Evolutionary conservation across 2,797 vertebrate genomes (phyloP).

Genomic region (Amazonetta brasiliensis): DNA sequence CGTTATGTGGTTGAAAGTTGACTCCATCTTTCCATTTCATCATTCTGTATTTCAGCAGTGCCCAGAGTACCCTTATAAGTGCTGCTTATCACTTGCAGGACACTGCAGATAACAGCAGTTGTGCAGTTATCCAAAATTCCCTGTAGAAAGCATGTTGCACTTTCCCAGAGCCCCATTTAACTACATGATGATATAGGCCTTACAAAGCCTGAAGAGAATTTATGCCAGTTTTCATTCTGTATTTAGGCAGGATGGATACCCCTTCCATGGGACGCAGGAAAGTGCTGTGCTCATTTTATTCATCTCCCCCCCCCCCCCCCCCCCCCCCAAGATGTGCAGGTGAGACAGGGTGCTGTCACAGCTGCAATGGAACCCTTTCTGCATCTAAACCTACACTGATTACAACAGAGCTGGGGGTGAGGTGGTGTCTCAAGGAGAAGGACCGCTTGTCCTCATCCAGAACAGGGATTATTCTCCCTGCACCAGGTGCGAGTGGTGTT

Average conservation of each 20-base stretch:
- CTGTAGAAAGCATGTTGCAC: background rate
- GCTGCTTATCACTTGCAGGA: rapidly evolving
- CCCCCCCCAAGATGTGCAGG: background rate
- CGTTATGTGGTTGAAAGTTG: background rate
- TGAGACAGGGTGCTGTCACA: rapidly evolving
- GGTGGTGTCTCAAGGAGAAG: background rate
- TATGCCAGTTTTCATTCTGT: background rate
- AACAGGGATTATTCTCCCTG: background rate
- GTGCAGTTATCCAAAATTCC: background rate
- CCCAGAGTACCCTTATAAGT: background rate
- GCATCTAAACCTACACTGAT: background rate
- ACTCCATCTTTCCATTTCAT: background rate
- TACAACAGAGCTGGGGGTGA: background rate
- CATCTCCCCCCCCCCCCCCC: background rate
- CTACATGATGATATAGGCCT: background rate
- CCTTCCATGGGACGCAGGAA: background rate
- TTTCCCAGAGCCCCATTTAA: background rate
- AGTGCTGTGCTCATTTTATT: background rate
- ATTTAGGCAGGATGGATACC: background rate
- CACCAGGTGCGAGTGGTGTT: background rate
- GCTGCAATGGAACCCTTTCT: background rate
- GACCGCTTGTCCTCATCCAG: background rate
- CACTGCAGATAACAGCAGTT: background rate
- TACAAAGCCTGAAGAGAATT: background rate
- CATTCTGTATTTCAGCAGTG: background rate